phyloP scores from a whole-genome alignment of 2,888 invertebrate species.

The Eupithecia abbreviata region DNA sequence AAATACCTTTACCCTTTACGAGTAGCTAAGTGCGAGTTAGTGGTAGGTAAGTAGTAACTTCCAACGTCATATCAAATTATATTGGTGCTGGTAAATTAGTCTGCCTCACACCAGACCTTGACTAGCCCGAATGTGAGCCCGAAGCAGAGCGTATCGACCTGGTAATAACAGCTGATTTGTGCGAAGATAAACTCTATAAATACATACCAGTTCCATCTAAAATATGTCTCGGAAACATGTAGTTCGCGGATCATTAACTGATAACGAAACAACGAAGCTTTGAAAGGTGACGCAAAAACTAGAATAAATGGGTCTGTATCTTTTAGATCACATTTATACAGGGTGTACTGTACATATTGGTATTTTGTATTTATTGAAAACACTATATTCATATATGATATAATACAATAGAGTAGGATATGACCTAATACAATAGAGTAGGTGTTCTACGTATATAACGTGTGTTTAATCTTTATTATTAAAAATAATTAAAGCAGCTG shows the following conservation, averaged over 20 bases:
- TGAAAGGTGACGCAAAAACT: not conserved
- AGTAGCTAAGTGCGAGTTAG: too few species aligned
- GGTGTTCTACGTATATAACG: too few species aligned
- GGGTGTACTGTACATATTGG: too few species aligned
- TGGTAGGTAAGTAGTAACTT: not conserved
- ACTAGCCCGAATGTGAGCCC: slow-evolving; percentile 8
- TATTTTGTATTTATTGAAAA: too few species aligned
- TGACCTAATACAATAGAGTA: too few species aligned
- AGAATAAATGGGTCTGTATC: not conserved
- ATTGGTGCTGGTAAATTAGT: not conserved
- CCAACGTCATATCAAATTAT: not conserved
- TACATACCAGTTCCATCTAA: not conserved
- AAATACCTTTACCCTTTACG: too few species aligned
- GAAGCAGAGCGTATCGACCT: slow-evolving; percentile 11
- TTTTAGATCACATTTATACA: not conserved
- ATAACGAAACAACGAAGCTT: not conserved
- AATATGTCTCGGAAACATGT: not conserved
- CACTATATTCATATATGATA: too few species aligned
- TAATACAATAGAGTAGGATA: too few species aligned
- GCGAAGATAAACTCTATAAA: slow-evolving; percentile 1
- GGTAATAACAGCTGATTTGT: not conserved
- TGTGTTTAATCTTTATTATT: too few species aligned
- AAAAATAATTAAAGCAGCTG: too few species aligned
- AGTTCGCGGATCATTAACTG: not conserved
- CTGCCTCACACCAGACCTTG: slow-evolving; percentile 3